phyloP scores from a whole-genome alignment of 2,113 vertebrate genomes.

The Nyctibius bracteatus region DNA sequence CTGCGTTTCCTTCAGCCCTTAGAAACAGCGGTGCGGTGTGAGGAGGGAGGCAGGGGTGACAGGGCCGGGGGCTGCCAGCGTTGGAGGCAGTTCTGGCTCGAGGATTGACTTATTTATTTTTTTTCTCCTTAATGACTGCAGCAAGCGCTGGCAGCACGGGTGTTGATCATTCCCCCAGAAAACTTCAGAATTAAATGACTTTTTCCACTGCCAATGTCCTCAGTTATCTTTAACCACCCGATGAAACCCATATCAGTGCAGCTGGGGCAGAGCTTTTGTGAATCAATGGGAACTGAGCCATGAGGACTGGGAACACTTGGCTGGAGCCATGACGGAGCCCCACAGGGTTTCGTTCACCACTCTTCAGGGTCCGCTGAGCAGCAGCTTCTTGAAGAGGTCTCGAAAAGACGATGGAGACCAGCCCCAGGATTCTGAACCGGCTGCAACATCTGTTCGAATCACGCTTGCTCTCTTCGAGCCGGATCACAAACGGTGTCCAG shows the following conservation, averaged over 20 bases:
- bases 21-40: background rate
- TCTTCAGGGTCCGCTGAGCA: constrained; percentile 66
- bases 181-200: background rate
- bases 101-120: background rate
- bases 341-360: constrained; percentile 84
- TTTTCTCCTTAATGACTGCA: background rate
- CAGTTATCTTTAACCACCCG: accelerated
- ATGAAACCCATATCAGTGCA: accelerated
- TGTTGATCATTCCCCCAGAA: background rate
- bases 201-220: accelerated
- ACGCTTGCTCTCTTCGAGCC: constrained; percentile 83
- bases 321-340: constrained; percentile 83
- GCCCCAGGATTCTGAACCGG: constrained; percentile 55
- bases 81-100: background rate
- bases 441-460: constrained; percentile 75
- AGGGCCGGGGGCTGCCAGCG: background rate
- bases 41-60: background rate
- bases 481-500: constrained; percentile 82
- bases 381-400: constrained; percentile 68
- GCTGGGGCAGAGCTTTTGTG: background rate
- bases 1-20: background rate
- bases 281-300: constrained; percentile 54
- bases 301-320: constrained; percentile 48
- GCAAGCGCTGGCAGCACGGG: background rate
- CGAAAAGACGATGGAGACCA: constrained; percentile 51